Conservation (phyloP, 2,797 vertebrate species). For the Pelodytes ibericus region DNA sequence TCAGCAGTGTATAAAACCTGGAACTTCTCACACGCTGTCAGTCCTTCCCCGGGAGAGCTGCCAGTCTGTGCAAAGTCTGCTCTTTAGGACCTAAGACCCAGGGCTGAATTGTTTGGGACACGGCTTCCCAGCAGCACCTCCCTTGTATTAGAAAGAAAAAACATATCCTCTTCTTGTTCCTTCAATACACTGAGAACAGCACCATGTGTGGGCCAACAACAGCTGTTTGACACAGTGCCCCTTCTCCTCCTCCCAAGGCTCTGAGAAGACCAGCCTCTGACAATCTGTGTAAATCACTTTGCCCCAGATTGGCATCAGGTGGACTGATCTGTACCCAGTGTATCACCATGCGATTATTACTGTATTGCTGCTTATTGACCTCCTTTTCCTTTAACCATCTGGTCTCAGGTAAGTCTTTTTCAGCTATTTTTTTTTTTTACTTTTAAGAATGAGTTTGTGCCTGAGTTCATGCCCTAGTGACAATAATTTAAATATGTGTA, state of each 20-base stretch:
- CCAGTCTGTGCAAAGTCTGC: conserved; percentile 42
- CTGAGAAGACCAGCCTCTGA: conserved; percentile 11
- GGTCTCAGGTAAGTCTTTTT: conserved; percentile 48
- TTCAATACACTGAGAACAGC: neutral
- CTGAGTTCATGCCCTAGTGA: too few species aligned
- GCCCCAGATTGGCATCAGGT: conserved; percentile 4
- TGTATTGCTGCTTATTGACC: conserved; percentile 3
- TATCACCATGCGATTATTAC: conserved; percentile 25
- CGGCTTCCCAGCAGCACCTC: conserved; percentile 1
- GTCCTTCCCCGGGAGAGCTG: conserved; percentile 31
- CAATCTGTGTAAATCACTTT: neutral
- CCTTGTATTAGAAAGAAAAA: neutral
- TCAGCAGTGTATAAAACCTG: conserved; percentile 42
- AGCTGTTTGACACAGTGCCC: conserved; percentile 22
- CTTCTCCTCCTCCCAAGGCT: neutral
- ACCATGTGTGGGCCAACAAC: conserved; percentile 28
- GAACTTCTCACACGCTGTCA: conserved; percentile 24
- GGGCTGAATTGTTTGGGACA: conserved; percentile 17
- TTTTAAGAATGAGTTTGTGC: too few species aligned
- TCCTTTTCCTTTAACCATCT: neutral
- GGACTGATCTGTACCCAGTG: neutral
- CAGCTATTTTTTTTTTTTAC: too few species aligned
- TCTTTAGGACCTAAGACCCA: neutral
- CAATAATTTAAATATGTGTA: too few species aligned
- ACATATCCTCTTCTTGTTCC: neutral